phyloP scores from a whole-genome alignment of 2,113 vertebrate species.

The Danio rerio region GRCz12tu NC_133190.1:5303001-5303500 shows the following conservation, averaged over 20 bases:
- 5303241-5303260: constrained; percentile 11
- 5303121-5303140: constrained; percentile 31
- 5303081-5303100: constrained; percentile 4
- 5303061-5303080: not conserved
- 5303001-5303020: not conserved
- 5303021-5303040: no score
- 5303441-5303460: no score
- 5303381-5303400: no score
- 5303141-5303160: not conserved
- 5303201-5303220: constrained; percentile 22
- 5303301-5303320: not conserved
- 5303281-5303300: not conserved
- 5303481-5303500: no score
- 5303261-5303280: not conserved
- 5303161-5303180: not conserved
- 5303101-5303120: not conserved
- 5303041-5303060: not conserved
- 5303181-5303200: constrained; percentile 33
- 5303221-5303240: constrained; percentile 19
- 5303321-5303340: not conserved
- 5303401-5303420: no score
- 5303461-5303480: no score
- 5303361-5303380: no score
- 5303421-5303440: no score
- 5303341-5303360: no score